Base-by-base conservation (phyloP, 2,888 invertebrate species). In the Pristionchus mayeri region DNA sequence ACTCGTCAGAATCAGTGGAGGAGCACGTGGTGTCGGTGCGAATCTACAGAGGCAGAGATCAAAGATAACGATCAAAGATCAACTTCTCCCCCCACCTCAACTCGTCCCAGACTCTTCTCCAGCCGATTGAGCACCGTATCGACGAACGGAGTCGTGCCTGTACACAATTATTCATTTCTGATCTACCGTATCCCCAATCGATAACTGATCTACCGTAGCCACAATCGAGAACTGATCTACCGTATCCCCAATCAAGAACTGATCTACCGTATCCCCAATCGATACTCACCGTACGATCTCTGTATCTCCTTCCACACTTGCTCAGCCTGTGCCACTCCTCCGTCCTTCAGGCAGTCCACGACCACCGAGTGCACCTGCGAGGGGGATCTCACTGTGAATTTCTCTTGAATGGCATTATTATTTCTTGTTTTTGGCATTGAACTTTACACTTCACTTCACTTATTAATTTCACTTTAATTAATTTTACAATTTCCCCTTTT, bases 361-460 rank as follows among this genome's bases (percentile, higher is more conserved):
- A 78, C 76, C 21, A 78, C 50, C 16, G 76, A 78, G 50, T 78
- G 76, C 21, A 78, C 76, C 76, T 78, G 44, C n/a, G n/a, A n/a
- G n/a, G n/a, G n/a, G n/a, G n/a, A n/a, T n/a, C n/a, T n/a, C n/a
- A n/a, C n/a, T n/a, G n/a, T n/a, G n/a, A n/a, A n/a, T n/a, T n/a
- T n/a, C n/a, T n/a, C n/a, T n/a, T n/a, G n/a, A n/a, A n/a, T n/a
- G n/a, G n/a, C n/a, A n/a, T n/a, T n/a, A n/a, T n/a, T n/a, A n/a
- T n/a, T n/a, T n/a, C n/a, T n/a, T n/a, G n/a, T n/a, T n/a, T n/a
- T n/a, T n/a, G 13, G 13, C 7, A 44, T 9, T 44, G 7, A 44
- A 44, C 6, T 44, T 44, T 44, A 44, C 6, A 9, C 44, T 44
- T 44, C 44, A 44, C 44, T 44, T 9, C 6, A 44, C n/a, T n/a